These are phyloP conservation scores for Microtus richardsoni DNA, from an alignment of 2,113 vertebrate species.

Conservation along the genomic window DNA sequence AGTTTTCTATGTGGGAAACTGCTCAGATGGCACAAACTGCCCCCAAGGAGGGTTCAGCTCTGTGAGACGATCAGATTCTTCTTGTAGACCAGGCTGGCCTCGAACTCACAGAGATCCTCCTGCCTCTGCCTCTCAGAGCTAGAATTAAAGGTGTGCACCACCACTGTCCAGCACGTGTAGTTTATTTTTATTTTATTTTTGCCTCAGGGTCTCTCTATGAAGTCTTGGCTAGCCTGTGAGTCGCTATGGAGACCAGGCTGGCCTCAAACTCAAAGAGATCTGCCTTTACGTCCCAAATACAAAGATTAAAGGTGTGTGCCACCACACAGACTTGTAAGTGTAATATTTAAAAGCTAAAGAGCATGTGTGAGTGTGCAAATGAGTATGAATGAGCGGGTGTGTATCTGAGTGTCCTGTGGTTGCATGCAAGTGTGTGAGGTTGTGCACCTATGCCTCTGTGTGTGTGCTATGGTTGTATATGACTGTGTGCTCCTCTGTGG, in stretches of 20 bases:
- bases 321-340: neutral
- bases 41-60: neutral
- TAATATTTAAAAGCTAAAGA: neutral
- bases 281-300: neutral
- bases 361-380: neutral
- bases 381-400: neutral
- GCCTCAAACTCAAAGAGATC: neutral
- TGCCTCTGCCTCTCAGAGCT: too few relatives aligned
- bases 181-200: neutral
- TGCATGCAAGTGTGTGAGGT: neutral
- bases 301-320: neutral
- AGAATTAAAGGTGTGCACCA: too few relatives aligned
- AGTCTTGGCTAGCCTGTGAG: neutral
- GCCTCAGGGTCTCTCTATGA: neutral
- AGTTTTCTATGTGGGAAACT: neutral
- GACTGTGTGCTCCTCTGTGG: neutral
- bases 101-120: too few relatives aligned
- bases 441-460: fast-evolving
- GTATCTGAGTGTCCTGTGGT: too few relatives aligned
- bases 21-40: neutral
- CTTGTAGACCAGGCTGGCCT: too few relatives aligned
- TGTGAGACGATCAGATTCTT: neutral
- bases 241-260: neutral
- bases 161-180: too few relatives aligned
- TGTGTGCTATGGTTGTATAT: neutral